Conservation (phyloP, 2,113 vertebrate genomes). For the Odocoileus hemionus region DNA sequence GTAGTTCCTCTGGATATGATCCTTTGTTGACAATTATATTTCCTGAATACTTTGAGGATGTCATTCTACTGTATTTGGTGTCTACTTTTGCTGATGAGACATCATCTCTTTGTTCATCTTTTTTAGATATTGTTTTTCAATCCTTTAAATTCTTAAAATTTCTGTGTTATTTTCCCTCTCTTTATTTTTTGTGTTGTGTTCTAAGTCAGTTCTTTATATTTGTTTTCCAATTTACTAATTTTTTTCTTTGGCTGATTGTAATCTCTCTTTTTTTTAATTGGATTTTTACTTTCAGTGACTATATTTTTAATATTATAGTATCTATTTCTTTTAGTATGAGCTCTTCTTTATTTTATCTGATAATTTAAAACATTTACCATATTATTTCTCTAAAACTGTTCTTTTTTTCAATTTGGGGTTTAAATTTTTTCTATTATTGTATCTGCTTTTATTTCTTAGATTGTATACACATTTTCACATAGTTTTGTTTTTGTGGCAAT, state of each 20-base stretch:
- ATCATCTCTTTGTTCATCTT: neutral
- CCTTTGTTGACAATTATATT: neutral
- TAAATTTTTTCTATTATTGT: neutral
- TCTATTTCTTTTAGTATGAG: neutral
- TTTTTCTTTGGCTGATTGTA: neutral
- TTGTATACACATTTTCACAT: neutral
- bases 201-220: neutral
- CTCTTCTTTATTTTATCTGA: neutral
- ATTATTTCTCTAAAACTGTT: neutral
- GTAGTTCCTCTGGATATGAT: neutral
- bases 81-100: neutral
- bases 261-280: neutral
- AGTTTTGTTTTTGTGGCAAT: neutral
- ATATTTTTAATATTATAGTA: neutral
- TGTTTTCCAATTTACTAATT: neutral
- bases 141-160: neutral
- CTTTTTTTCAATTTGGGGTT: neutral
- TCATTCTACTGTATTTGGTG: neutral
- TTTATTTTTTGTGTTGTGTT: neutral
- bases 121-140: neutral
- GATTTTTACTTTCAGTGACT: neutral
- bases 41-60: neutral
- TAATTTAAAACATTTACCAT: neutral
- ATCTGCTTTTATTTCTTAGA: neutral
- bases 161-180: neutral